Evolutionary conservation across 2,113 vertebrate genomes (phyloP).

Genomic region (Collichthys lucidus): DNA sequence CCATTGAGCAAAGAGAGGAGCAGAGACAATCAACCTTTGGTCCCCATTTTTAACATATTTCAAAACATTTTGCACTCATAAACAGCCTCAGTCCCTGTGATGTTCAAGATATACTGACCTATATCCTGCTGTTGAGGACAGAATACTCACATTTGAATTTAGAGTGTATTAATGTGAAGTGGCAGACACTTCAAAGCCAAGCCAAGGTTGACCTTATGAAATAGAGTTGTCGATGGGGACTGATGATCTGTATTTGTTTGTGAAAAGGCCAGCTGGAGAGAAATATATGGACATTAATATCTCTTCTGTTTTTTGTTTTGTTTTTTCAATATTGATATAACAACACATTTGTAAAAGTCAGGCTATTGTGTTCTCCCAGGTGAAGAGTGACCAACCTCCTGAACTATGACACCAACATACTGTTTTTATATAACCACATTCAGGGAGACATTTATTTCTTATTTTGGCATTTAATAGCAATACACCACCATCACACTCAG

Average conservation of each 20-base stretch:
- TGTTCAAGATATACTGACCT: background rate
- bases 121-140: background rate
- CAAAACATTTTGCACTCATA: background rate
- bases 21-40: background rate
- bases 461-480: background rate
- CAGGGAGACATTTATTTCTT: background rate
- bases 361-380: background rate
- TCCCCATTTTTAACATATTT: background rate
- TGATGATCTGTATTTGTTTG: conserved; percentile 70
- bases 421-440: background rate
- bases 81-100: background rate
- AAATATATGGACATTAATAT: conserved; percentile 19
- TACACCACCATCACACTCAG: background rate
- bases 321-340: conserved; percentile 45
- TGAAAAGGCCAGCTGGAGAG: conserved; percentile 66
- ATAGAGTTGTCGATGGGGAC: conserved; percentile 51
- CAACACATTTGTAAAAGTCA: conserved; percentile 55
- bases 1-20: background rate
- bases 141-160: conserved; percentile 45
- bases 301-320: conserved; percentile 3
- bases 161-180: conserved; percentile 38
- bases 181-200: conserved; percentile 34
- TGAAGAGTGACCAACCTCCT: conserved; percentile 2
- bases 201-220: conserved; percentile 64
- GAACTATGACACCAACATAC: background rate